Percentiles rank a stretch among this genome's conserved stretches.
These are phyloP conservation scores for Latrodectus hesperus DNA, from an alignment of 2,888 invertebrate species.

Conservation along the genomic window DNA sequence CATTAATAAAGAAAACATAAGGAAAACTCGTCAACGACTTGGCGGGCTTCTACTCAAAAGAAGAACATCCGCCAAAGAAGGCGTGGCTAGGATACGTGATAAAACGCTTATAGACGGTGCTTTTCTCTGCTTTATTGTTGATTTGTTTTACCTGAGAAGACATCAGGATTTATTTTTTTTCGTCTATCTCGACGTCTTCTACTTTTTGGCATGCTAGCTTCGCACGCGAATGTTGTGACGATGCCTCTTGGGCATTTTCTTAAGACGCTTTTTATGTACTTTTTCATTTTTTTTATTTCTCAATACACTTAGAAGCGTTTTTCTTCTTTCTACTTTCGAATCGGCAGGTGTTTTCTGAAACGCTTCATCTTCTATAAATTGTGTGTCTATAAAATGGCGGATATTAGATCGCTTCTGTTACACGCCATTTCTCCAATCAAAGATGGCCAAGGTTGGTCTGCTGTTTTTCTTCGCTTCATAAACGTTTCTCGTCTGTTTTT, in stretches of 20 bases:
- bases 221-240: slow-evolving; percentile 37
- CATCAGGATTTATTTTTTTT: slow-evolving; percentile 23
- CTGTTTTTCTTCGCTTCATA: too few relatives aligned
- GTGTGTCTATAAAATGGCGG: slow-evolving; percentile 29
- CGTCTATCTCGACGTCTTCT: slow-evolving; percentile 27
- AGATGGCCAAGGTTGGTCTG: not conserved
- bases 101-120: slow-evolving; percentile 44
- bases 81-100: slow-evolving; percentile 31
- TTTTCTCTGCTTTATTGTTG: slow-evolving; percentile 32
- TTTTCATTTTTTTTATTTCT: not conserved
- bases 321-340: slow-evolving; percentile 4
- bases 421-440: not conserved
- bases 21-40: slow-evolving; percentile 26
- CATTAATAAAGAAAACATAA: slow-evolving; percentile 29
- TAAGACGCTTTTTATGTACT: slow-evolving; percentile 17
- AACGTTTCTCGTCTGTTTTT: too few relatives aligned
- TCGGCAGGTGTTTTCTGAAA: slow-evolving; percentile 54
- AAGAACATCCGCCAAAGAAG: slow-evolving; percentile 44
- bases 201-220: slow-evolving; percentile 22
- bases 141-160: slow-evolving; percentile 51
- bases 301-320: not conserved
- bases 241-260: slow-evolving; percentile 26
- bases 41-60: slow-evolving; percentile 3
- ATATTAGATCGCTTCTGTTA: slow-evolving; percentile 54
- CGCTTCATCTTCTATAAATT: slow-evolving; percentile 36